Conservation (phyloP, 2,113 vertebrate genomes). For the Hydrolagus affinis region DNA sequence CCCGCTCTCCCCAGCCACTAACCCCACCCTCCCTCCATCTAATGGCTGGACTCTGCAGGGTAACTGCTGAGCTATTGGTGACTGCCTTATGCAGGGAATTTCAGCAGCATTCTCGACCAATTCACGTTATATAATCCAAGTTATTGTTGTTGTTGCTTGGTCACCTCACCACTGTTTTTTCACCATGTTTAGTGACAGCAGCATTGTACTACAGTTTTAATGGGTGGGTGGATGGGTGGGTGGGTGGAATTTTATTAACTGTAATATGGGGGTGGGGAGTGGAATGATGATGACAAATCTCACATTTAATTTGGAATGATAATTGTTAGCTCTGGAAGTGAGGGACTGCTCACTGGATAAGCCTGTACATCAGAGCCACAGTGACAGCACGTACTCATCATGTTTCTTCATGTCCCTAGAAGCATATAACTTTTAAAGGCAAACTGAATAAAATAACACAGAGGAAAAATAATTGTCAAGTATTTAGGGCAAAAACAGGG, state of each 20-base stretch:
- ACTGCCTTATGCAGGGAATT: not conserved
- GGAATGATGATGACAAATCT: not conserved
- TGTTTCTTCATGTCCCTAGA: too few relatives aligned
- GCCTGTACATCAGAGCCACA: too few relatives aligned
- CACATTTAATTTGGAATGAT: not conserved
- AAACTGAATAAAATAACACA: too few relatives aligned
- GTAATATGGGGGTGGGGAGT: not conserved
- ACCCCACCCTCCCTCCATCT: not conserved
- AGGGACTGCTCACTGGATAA: too few relatives aligned
- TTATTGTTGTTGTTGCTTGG: too few relatives aligned
- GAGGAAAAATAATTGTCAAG: too few relatives aligned
- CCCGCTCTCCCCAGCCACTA: not conserved
- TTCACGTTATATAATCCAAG: not conserved
- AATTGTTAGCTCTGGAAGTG: not conserved
- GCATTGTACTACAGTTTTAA: not conserved
- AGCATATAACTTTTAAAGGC: too few relatives aligned
- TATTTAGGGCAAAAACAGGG: too few relatives aligned
- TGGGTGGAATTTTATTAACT: not conserved
- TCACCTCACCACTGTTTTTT: slow-evolving; percentile 14
- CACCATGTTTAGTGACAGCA: not conserved
- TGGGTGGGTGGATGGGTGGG: too few relatives aligned
- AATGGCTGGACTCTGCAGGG: not conserved
- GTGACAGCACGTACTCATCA: too few relatives aligned
- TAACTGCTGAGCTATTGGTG: not conserved
- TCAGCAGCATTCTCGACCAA: not conserved